phyloP scores from a whole-genome alignment of 2,797 vertebrate genomes.

The Sebastes itinus region DNA sequence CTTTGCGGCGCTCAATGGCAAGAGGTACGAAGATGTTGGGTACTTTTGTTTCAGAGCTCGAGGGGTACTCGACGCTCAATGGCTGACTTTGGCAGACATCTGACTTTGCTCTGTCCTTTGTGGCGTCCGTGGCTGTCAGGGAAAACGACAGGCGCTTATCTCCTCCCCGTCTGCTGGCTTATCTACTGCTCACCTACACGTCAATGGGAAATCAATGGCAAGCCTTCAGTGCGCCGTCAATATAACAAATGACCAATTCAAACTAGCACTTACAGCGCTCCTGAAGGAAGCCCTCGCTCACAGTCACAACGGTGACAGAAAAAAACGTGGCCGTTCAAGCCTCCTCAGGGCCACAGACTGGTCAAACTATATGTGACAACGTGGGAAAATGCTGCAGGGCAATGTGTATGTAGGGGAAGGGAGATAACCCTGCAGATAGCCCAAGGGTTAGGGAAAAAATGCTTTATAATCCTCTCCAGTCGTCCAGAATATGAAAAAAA shows the following conservation, averaged over 20 bases:
- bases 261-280: slow-evolving; percentile 39
- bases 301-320: neutral
- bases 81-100: slow-evolving; percentile 66
- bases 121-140: slow-evolving; percentile 54
- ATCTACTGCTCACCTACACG: slow-evolving; percentile 78
- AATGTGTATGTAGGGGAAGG: neutral
- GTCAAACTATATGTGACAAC: neutral
- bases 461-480: neutral
- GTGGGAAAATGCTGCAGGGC: slow-evolving; percentile 20
- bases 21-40: slow-evolving; percentile 21
- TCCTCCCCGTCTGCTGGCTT: slow-evolving; percentile 69
- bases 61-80: neutral
- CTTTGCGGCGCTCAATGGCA: slow-evolving; percentile 26
- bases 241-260: slow-evolving; percentile 78
- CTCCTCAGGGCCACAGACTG: neutral
- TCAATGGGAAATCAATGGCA: slow-evolving; percentile 80
- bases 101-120: slow-evolving; percentile 78
- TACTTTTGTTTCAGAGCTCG: slow-evolving; percentile 26
- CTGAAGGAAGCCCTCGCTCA: slow-evolving; percentile 39
- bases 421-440: neutral
- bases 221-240: slow-evolving; percentile 71
- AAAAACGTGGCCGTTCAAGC: neutral
- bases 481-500: neutral
- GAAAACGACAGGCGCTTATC: slow-evolving; percentile 74
- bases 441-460: neutral